Base-by-base conservation (phyloP, 2,888 invertebrate genomes). In the Macrophya alboannulata region DNA sequence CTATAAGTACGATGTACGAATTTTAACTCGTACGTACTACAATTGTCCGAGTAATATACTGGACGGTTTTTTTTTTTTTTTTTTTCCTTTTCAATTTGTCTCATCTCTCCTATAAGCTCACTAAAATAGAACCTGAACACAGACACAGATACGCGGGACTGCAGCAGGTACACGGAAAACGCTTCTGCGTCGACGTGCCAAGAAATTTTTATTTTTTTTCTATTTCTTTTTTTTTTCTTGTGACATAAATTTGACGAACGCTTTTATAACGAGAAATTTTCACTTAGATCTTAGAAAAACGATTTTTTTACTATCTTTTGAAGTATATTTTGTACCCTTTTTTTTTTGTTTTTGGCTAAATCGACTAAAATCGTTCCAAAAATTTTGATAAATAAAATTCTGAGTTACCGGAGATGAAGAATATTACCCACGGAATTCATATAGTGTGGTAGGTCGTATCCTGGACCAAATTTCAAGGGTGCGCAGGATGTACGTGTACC, bases 1-100 rank as follows among this genome's bases (percentile, higher is more conserved):
- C 83, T 84, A 31, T 1, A 2, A 31, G 87, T 85, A 86, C 85
- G 85, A 86, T 88, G 86, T 86, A 71, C 71, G 79, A 85, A 86
- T 79, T 86, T 85, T 55, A 51, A 77, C n/a, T n/a, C n/a, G n/a
- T n/a, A n/a, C 48, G 45, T 74, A 15, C 74, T 31, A 31, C 31
- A 74, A 74, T 74, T 74, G 74, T 21, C 74, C 25, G 12, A 74
- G 25, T 21, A 74, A 74, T 74, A 43, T 74, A 43, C 43, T 12
- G 17, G 37, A 68, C 17, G n/a, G 17, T 21, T 10, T 2, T 72
- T 40, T 25, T 15, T 15, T n/a, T 25, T 48, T 76, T 15, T 40
- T 40, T 4, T 17, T 10, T 4, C 51, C 0, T 10, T 25, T 25
- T 4, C 0, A 10, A 2, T 3, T 31, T 31, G 31, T 31, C 31